Evolutionary conservation across 2,888 invertebrate genomes (phyloP).

Genomic region (Nemurella pictetii): DNA sequence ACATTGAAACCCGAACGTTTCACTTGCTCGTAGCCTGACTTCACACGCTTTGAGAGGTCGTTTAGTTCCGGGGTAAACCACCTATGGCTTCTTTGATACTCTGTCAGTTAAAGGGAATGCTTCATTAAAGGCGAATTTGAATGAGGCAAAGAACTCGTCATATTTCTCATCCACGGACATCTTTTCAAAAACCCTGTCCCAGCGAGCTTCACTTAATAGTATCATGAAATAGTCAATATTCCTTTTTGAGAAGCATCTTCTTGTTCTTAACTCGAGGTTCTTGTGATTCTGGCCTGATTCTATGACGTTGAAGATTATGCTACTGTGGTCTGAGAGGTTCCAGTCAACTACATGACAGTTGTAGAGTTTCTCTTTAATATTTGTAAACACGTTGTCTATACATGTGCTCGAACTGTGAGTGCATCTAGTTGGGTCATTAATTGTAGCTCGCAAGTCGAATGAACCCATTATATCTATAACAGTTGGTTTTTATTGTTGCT

Average conservation of each 20-base stretch:
- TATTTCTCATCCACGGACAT: neutral
- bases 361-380: neutral
- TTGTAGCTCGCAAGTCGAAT: neutral
- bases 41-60: neutral
- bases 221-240: neutral
- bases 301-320: neutral
- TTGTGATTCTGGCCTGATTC: neutral
- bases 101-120: neutral
- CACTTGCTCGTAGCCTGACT: neutral
- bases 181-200: neutral
- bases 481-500: neutral
- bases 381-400: neutral
- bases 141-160: neutral
- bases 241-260: neutral
- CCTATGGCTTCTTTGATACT: neutral
- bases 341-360: neutral
- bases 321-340: neutral
- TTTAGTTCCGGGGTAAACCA: neutral
- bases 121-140: neutral
- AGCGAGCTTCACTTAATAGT: neutral
- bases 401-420: neutral
- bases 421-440: neutral
- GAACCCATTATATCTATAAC: neutral
- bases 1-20: neutral
- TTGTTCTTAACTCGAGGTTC: neutral